Evolutionary conservation across 2,113 vertebrate species (phyloP).

Genomic region (Istiophorus platypterus): DNA sequence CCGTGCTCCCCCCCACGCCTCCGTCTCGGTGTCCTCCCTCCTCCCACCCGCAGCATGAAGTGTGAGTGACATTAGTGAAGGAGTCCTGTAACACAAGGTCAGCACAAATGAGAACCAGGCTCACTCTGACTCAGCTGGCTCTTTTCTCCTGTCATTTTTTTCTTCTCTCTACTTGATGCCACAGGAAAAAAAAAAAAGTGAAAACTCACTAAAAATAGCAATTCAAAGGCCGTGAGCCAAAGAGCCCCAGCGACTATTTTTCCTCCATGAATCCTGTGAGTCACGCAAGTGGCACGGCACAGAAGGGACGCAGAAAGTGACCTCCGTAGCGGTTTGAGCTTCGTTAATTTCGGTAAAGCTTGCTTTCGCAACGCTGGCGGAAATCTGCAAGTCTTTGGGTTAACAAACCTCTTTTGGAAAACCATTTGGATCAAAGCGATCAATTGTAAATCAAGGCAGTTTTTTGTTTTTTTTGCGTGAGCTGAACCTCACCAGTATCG

Average conservation of each 20-base stretch:
- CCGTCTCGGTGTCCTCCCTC: conserved; percentile 17
- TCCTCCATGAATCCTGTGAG: conserved; percentile 47
- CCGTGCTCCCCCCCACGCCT: background rate
- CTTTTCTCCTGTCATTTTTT: conserved; percentile 74
- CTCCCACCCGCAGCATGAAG: conserved; percentile 34
- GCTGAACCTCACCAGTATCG: background rate
- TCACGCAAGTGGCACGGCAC: conserved; percentile 45
- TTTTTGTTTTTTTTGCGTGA: no score
- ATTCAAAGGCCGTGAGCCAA: conserved; percentile 61
- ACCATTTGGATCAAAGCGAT: background rate
- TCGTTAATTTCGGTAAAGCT: background rate
- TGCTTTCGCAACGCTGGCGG: background rate
- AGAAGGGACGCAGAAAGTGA: background rate
- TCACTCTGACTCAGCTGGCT: conserved; percentile 72
- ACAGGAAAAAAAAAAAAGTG: conserved; percentile 59
- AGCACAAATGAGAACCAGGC: conserved; percentile 80
- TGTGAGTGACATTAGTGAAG: conserved; percentile 63
- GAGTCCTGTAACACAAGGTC: conserved; percentile 64
- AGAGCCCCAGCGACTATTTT: conserved; percentile 50
- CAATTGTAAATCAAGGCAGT: background rate
- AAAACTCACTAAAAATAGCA: conserved; percentile 77
- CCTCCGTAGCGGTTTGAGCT: background rate
- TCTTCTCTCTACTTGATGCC: conserved; percentile 48
- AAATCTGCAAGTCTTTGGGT: background rate
- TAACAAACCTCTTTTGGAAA: background rate